These are phyloP conservation scores for Drosophila sproati DNA, from an alignment of 1,140 invertebrate species.

Conservation along the genomic window DNA sequence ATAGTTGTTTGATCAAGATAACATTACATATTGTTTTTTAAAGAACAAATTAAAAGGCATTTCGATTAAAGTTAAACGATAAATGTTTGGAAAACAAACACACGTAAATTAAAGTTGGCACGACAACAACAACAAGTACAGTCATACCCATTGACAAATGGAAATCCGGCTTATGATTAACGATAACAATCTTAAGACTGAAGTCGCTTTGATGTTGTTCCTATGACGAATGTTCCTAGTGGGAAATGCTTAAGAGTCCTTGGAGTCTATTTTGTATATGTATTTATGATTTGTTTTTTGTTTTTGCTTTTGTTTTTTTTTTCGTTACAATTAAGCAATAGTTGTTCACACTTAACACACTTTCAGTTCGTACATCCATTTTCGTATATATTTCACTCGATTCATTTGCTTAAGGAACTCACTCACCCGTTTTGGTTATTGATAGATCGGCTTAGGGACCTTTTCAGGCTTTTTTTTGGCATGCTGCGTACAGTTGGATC, in stretches of 20 bases:
- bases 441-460: conserved; percentile 44
- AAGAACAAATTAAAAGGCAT: conserved; percentile 33
- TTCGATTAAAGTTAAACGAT: conserved; percentile 16
- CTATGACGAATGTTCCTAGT: conserved; percentile 57
- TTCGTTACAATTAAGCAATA: neutral
- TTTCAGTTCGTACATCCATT: conserved; percentile 36
- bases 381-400: conserved; percentile 30
- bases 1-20: conserved; percentile 59
- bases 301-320: conserved; percentile 6
- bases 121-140: conserved; percentile 59
- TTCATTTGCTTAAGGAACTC: conserved; percentile 64
- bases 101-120: conserved; percentile 52
- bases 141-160: conserved; percentile 58
- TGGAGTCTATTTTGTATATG: conserved; percentile 19
- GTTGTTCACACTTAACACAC: conserved; percentile 28
- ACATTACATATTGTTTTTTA: conserved; percentile 35
- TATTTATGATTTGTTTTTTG: conserved; percentile 11
- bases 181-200: conserved; percentile 55
- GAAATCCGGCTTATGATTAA: conserved; percentile 53
- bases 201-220: conserved; percentile 39
- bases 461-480: conserved; percentile 38
- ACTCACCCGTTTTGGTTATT: conserved; percentile 65
- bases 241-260: conserved; percentile 38
- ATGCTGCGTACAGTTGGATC: conserved; percentile 44
- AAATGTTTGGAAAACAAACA: conserved; percentile 59